Percentiles rank a stretch among this genome's conserved stretches.
phyloP scores from a whole-genome alignment of 53 echinoderm and acorn worm species.

The Paracentrotus lividus region DNA sequence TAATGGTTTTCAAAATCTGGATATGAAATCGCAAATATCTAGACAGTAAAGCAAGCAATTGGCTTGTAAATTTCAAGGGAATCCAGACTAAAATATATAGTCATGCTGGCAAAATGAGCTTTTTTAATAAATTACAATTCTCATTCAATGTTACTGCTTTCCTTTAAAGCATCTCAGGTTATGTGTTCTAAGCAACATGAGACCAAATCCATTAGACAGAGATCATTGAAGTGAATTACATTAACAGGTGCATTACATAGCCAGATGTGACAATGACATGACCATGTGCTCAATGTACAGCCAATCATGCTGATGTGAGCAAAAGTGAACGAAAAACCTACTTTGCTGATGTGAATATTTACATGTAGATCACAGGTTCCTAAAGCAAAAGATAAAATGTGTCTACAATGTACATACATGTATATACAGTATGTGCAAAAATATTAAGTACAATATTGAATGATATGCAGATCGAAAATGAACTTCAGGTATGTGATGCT shows the following conservation, averaged over 20 bases:
- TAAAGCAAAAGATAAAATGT: not conserved
- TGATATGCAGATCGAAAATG: not conserved
- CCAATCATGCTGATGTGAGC: slow-evolving; percentile 22
- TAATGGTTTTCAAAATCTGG: too few species aligned
- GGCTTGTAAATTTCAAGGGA: too few species aligned
- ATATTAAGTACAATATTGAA: too few species aligned
- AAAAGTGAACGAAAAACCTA: not conserved
- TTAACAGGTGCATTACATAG: slow-evolving; percentile 46
- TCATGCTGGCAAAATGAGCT: too few species aligned
- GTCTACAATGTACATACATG: too few species aligned
- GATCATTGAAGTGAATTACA: slow-evolving; percentile 19
- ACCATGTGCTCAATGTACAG: slow-evolving; percentile 25
- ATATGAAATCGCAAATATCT: too few species aligned
- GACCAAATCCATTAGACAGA: slow-evolving; percentile 30
- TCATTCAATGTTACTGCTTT: too few species aligned
- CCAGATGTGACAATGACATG: slow-evolving; percentile 19
- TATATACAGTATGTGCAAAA: too few species aligned
- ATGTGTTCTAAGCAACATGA: slow-evolving; percentile 7
- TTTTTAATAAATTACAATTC: too few species aligned
- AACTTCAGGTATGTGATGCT: not conserved
- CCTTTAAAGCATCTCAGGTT: too few species aligned
- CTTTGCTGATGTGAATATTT: not conserved
- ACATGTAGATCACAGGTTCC: not conserved
- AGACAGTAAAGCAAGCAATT: too few species aligned
- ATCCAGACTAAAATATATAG: too few species aligned